Evolutionary conservation across 2,113 vertebrate species (phyloP), one percentile per base, ranked within the genome.

Genomic region (Syngnathus typhle): DNA sequence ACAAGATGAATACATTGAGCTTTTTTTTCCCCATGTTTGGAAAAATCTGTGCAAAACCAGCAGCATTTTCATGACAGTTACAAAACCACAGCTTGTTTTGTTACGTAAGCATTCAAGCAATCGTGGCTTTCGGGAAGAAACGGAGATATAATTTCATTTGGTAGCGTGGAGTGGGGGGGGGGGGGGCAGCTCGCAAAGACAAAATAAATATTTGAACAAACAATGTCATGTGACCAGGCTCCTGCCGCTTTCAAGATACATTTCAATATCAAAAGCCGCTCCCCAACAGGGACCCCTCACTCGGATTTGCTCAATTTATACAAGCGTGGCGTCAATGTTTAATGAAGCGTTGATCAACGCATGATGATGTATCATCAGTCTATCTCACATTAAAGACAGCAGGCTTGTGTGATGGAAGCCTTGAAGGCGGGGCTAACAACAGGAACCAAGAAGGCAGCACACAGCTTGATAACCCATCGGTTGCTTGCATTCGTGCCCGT

Each of bases 281-380:
- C 72, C 86, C 81, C 73, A 58, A 84, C 84, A 49, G 78, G 70
- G 81, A 75, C 54, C 54, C 79, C 64, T 68, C 65, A 87, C 19
- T 88, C 85, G 19, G 19, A 19, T 51, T 51, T 19, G 47, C 6
- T 9, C 1, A 51, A 51, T 51, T 88, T 80, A 88, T 84, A 84
- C 80, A 91, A 89, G 84, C 82, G 82, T 74, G 74, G 74, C 85
- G 90, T 91, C 84, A 89, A 90, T 91, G 88, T 89, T 90, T 88
- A 84, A 91, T 88, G 83, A 90, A 87, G 82, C 68, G 78, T 83
- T 88, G 65, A 47, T 85, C 82, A 9, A 85, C 80, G 78, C 64
- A 83, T 82, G 44, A 13, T 6, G 3, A 75, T 78, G 83, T 87
- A 88, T 88, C 74, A 87, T 87, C 81, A 51, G 19, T 19, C 49